Conservation (phyloP, 2,888 invertebrate genomes). For the Lycia hirtaria region DNA sequence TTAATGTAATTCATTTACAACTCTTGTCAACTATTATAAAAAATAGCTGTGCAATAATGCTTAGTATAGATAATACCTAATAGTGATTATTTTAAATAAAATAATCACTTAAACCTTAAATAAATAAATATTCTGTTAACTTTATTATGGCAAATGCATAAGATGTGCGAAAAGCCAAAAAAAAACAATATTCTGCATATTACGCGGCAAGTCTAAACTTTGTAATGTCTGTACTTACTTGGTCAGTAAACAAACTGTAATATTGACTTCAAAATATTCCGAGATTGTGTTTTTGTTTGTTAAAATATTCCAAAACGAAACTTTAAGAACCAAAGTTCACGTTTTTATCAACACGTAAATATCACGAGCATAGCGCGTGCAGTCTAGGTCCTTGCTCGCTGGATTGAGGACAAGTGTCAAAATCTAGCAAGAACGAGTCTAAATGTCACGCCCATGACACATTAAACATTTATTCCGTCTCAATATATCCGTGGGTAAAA, state of each 20-base stretch:
- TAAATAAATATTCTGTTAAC: no score
- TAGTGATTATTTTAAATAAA: no score
- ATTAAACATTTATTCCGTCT: constrained; percentile 22
- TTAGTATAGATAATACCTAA: no score
- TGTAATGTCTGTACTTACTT: no score
- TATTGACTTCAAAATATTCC: neutral
- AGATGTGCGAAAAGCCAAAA: no score
- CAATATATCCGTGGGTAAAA: neutral
- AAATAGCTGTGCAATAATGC: no score
- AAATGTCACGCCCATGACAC: constrained; percentile 25
- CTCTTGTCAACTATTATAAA: no score
- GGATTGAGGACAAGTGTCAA: constrained; percentile 40
- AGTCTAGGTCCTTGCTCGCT: constrained; percentile 34
- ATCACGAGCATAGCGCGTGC: constrained; percentile 37
- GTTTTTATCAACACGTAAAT: constrained; percentile 17
- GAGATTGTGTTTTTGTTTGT: no score
- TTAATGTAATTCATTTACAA: no score
- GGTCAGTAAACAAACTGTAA: neutral
- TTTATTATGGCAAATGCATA: no score
- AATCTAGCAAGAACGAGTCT: constrained; percentile 34
- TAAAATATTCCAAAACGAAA: neutral
- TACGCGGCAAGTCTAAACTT: no score
- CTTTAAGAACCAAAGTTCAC: constrained; percentile 11
- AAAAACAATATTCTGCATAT: neutral
- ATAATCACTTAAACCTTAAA: no score